Evolutionary conservation across 2,888 invertebrate species (phyloP).

Genomic region (Aspidiotus destructor): DNA sequence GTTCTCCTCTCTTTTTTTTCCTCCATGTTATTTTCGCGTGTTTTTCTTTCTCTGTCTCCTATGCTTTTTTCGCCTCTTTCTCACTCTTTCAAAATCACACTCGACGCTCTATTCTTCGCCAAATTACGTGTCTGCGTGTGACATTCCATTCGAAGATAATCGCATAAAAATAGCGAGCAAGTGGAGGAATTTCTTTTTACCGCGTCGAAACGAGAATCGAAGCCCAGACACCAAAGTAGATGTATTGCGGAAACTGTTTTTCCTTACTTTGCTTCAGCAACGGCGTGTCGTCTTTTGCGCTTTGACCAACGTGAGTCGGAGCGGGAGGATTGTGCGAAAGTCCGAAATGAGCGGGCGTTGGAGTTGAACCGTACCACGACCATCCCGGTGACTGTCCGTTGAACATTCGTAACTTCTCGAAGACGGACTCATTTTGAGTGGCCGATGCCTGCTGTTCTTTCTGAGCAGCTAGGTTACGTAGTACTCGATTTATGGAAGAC

Average conservation of each 20-base stretch:
- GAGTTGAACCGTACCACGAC: conserved; percentile 37
- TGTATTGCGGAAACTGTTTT: no score
- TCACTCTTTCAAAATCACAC: no score
- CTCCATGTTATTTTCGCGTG: conserved; percentile 27
- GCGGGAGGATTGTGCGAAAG: conserved; percentile 31
- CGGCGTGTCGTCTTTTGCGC: conserved; percentile 25
- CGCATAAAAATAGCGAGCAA: conserved; percentile 12
- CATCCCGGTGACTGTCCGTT: conserved; percentile 63
- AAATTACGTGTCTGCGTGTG: conserved; percentile 23
- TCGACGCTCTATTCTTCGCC: background rate
- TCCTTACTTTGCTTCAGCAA: no score
- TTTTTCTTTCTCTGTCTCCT: conserved; percentile 37
- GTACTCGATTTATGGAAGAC: conserved; percentile 94
- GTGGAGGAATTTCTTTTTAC: no score
- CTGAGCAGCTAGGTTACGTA: conserved; percentile 89
- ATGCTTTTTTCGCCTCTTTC: conserved; percentile 33
- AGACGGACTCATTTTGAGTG: conserved; percentile 68
- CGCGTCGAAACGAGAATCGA: no score
- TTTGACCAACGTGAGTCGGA: conserved; percentile 33
- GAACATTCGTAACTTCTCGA: conserved; percentile 90
- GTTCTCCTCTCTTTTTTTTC: conserved; percentile 21
- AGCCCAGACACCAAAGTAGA: background rate
- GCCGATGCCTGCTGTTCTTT: conserved; percentile 75
- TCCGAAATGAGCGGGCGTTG: conserved; percentile 33
- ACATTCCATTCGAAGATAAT: conserved; percentile 26